Base-by-base conservation (phyloP, 2,113 vertebrate genomes). In the Anthoscopus minutus region DNA sequence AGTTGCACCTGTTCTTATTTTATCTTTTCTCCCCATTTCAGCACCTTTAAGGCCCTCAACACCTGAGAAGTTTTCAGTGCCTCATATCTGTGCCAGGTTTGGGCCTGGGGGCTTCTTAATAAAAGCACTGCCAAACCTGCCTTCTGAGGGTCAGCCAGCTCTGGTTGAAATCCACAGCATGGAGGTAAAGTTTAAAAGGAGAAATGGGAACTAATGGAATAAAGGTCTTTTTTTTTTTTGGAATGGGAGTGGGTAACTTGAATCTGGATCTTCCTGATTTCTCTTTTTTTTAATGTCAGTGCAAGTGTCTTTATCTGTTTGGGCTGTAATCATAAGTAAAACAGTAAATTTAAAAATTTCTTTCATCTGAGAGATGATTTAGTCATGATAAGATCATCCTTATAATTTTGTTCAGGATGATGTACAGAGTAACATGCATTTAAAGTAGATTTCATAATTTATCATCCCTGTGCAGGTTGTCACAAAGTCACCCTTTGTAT, bases 61-160 rank as follows among this genome's bases (percentile, higher is more conserved):
- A 0, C 99, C 99, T 11, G 99, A 99, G 97, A 99, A 99, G 82
- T 99, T 98, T 91, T 97, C 98, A 5, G 97, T 99, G 79, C 99
- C 99, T 84, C 99, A 99, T 74, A 95, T 99, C 31, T 99, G 99
- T 95, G 98, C 98, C 73, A 97, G 99, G 61, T 99, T 99, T 81
- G 99, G 99, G 31, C 99, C 99, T 18, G 99, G 99, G 3, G 99
- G 99, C 74, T 99, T 99, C 93, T 97, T 99, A 62, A 97, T 99
- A 70, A 98, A 99, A 77, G 98, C 99, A 28, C 96, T 99, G 48
- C 98, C 99, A 45, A 99, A 99, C 92, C 97, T 99, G 28, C 99
- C 99, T n/a, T 99, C 99, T 3, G 99, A 99, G 60, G 99, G 99
- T 27, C 99, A 99, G 96, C 99, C 99, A 3, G 98, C 99, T 12